These are phyloP conservation scores for Nylanderia fulva DNA, from an alignment of 1,140 invertebrate genomes.

Conservation along the genomic window DNA sequence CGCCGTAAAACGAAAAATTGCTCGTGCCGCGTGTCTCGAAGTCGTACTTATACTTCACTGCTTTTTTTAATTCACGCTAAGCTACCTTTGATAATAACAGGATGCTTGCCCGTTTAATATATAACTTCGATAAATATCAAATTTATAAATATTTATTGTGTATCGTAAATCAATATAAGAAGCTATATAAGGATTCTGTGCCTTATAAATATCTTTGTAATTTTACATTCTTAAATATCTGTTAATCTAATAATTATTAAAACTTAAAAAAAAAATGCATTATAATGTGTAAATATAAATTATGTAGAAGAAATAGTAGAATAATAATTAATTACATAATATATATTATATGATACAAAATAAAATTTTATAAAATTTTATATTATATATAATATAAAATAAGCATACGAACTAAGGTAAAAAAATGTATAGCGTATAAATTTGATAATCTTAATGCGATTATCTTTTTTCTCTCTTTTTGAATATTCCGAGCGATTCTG, in stretches of 20 bases:
- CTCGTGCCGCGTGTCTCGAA: conserved; percentile 3
- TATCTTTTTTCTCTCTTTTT: too few relatives aligned
- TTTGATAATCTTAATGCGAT: neutral
- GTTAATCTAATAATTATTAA: neutral
- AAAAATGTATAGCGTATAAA: neutral
- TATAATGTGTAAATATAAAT: too few relatives aligned
- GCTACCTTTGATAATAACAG: conserved; percentile 6
- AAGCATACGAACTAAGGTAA: too few relatives aligned
- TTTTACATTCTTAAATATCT: neutral
- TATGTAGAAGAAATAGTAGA: too few relatives aligned
- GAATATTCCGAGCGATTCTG: neutral
- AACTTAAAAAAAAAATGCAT: neutral
- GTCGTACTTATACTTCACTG: conserved; percentile 20
- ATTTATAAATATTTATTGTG: neutral
- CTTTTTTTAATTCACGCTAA: neutral
- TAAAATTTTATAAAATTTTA: too few relatives aligned
- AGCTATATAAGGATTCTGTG: too few relatives aligned
- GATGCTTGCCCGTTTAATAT: neutral
- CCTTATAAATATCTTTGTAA: neutral
- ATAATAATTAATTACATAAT: too few relatives aligned
- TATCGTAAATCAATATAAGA: too few relatives aligned
- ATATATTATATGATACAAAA: too few relatives aligned
- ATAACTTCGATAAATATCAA: neutral
- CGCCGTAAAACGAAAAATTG: conserved; percentile 37
- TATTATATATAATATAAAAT: too few relatives aligned